Percentiles rank a stretch among this genome's conserved stretches.
Evolutionary conservation across 2,113 vertebrate species (phyloP).

Genomic region (Elephantulus edwardii): DNA sequence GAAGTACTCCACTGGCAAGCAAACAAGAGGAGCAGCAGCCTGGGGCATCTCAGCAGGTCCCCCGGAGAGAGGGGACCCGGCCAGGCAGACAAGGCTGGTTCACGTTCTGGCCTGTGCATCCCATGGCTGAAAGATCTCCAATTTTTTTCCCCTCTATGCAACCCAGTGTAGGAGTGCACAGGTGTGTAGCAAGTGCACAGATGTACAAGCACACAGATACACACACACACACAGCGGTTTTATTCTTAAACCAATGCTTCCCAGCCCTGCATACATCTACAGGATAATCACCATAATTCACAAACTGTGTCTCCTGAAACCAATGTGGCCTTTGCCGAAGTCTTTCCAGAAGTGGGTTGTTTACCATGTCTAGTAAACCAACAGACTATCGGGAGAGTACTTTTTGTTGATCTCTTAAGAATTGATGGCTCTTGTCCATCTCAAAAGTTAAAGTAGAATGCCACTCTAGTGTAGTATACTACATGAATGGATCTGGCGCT

Average conservation of each 20-base stretch:
- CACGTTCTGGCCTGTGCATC: neutral
- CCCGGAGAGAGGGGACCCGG: neutral
- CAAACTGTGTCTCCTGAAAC: slow-evolving; percentile 71
- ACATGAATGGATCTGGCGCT: slow-evolving; percentile 44
- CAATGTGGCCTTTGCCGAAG: slow-evolving; percentile 75
- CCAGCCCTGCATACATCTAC: slow-evolving; percentile 39
- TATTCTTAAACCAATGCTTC: slow-evolving; percentile 49
- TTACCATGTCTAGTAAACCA: slow-evolving; percentile 72
- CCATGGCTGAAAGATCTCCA: slow-evolving; percentile 65
- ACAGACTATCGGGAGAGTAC: slow-evolving; percentile 46
- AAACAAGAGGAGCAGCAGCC: slow-evolving; percentile 43
- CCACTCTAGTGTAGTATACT: neutral
- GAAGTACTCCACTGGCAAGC: slow-evolving; percentile 46
- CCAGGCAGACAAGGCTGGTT: neutral
- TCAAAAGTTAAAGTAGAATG: slow-evolving; percentile 52
- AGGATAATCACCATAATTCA: slow-evolving; percentile 41
- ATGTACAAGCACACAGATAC: neutral
- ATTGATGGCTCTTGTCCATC: slow-evolving; percentile 51
- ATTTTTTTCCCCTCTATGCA: slow-evolving; percentile 66
- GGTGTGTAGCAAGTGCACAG: neutral
- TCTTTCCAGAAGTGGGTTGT: slow-evolving; percentile 75
- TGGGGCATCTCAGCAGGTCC: neutral
- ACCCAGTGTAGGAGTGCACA: slow-evolving; percentile 17
- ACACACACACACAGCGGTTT: neutral
- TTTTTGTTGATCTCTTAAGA: slow-evolving; percentile 45